Base-by-base conservation (phyloP, 2,888 invertebrate species). In the Rhogogaster chlorosoma region DNA sequence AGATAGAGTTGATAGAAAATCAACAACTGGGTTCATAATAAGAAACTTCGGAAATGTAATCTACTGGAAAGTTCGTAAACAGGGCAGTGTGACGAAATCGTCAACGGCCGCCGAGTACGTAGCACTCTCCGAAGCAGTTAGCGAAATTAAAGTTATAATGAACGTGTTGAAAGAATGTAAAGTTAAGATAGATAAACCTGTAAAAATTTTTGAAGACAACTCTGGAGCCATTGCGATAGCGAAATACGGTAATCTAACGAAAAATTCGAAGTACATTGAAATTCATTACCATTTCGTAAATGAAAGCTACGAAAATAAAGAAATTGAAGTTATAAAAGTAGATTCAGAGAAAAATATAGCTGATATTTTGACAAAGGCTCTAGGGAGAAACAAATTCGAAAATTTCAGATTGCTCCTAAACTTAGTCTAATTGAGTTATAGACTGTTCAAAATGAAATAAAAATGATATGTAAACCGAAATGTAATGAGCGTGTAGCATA, bases 1-100 rank as follows among this genome's bases (percentile, higher is more conserved):
- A 32, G 85, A 86, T 38, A 78, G 57, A 5, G 42, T 61, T 5
- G 85, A 86, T 84, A 45, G 85, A 15, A 85, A 85, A 49, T 86
- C 86, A 32, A 82, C 85, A 3, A 64, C 83, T 0, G 86, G 86
- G 38, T 83, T 84, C 75, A 6, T 84, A 18, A 64, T 86, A 36
- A 75, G 84, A 80, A 12, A 84, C 18, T 84, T 70, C 49, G 77
- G 84, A 22, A 80, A 45, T 18, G 36, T 64, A 18, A 57, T 84
- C 18, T 38, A 4, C 1, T 84, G 84, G 61, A 45, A 53, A 38
- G 18, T 32, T 0, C 5, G 32, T 1, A 84, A 84, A 57, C 84
- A 84, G 22, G 32, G 32, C 15, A 26, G 36, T 53, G 77, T 84
- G n/a, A 78, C 77, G 0, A 42, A 49, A 22, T 38, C 84, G 18